Percentiles rank a stretch among this genome's conserved stretches.
Conservation (phyloP, 2,113 vertebrate species). For the Neodon shergylaensis region DNA sequence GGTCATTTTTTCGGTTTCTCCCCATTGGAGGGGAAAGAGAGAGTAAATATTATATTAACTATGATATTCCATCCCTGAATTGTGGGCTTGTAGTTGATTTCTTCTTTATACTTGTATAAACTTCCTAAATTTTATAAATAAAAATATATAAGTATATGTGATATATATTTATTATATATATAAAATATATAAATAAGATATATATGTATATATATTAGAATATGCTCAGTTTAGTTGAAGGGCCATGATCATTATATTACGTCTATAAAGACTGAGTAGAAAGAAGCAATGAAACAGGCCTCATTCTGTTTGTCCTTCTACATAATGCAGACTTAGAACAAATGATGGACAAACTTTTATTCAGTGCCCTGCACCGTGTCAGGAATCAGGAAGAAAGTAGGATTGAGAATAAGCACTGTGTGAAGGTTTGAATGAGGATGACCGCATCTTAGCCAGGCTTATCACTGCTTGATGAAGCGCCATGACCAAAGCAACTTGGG, state of each 20-base stretch:
- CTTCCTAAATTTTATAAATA: constrained; percentile 15
- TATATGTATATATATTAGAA: neutral
- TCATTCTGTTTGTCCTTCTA: neutral
- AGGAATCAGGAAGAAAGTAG: neutral
- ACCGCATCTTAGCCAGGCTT: neutral
- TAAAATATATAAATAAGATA: too few relatives aligned
- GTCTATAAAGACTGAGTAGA: neutral
- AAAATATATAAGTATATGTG: too few relatives aligned
- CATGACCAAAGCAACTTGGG: neutral
- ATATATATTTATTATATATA: too few relatives aligned
- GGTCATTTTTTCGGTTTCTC: neutral
- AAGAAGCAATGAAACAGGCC: neutral
- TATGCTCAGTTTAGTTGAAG: neutral
- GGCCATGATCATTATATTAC: neutral
- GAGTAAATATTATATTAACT: neutral
- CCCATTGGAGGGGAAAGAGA: neutral
- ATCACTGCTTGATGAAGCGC: neutral
- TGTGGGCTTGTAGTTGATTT: neutral
- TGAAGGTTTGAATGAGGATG: neutral
- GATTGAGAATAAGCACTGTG: neutral
- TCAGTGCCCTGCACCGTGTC: neutral
- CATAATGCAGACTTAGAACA: neutral
- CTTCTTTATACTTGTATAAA: neutral
- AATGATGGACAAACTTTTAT: constrained; percentile 19
- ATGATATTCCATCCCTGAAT: neutral